Percentiles rank a stretch among this genome's conserved stretches.
phyloP scores from a whole-genome alignment of 2,113 vertebrate genomes.

The Cynopterus brachyotis region DNA sequence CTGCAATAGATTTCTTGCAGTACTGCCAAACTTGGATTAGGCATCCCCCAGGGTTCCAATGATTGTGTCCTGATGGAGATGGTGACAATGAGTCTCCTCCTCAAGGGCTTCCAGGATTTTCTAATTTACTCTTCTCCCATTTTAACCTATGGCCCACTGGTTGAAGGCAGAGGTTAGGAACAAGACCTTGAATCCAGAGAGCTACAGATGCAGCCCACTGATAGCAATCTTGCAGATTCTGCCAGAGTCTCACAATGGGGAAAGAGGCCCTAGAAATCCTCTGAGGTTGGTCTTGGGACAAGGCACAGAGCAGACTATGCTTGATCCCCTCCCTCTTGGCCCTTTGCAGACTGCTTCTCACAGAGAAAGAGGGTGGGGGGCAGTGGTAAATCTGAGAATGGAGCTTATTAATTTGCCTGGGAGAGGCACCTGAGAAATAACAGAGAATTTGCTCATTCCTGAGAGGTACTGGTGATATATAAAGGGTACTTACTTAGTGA shows the following conservation, averaged over 20 bases:
- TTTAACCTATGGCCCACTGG: not conserved
- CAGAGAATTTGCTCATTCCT: not conserved
- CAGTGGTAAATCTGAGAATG: not conserved
- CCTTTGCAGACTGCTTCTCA: not conserved
- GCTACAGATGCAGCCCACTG: not conserved
- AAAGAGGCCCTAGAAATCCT: not conserved
- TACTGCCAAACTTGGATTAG: not conserved
- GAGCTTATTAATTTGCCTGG: not conserved
- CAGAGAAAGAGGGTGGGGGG: rapidly evolving
- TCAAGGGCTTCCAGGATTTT: not conserved
- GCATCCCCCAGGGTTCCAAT: not conserved
- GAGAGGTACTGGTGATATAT: not conserved
- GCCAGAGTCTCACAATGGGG: not conserved
- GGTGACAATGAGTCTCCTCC: not conserved
- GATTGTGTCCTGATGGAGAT: not conserved
- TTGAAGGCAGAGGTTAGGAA: not conserved
- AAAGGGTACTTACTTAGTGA: not conserved
- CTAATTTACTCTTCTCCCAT: not conserved
- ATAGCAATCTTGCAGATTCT: not conserved
- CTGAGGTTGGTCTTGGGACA: not conserved
- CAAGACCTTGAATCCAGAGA: not conserved
- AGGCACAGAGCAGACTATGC: not conserved
- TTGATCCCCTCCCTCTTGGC: not conserved
- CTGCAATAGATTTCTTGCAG: not conserved
- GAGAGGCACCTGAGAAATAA: not conserved